These are phyloP conservation scores for Agapornis canus DNA, from an alignment of 2,797 vertebrate genomes.

Conservation along the genomic window DNA sequence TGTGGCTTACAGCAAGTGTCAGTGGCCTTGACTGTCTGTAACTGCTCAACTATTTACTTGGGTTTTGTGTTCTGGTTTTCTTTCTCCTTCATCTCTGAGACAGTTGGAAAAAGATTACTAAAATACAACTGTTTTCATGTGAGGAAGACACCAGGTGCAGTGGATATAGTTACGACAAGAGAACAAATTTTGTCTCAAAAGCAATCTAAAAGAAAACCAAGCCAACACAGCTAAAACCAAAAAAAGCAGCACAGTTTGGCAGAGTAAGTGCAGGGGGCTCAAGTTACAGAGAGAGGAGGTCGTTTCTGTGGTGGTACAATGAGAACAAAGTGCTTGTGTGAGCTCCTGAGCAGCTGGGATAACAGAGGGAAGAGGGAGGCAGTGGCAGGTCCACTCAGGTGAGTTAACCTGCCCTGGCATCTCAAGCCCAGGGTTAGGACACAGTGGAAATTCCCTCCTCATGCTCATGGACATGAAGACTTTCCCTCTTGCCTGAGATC, in stretches of 20 bases:
- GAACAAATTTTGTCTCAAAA: not conserved
- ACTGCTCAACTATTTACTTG: not conserved
- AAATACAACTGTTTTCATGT: not conserved
- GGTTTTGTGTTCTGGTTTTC: not conserved
- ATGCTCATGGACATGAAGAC: not conserved
- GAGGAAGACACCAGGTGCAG: not conserved
- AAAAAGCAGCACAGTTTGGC: not conserved
- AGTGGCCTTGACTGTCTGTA: not conserved
- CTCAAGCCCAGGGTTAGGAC: not conserved
- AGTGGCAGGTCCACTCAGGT: accelerated
- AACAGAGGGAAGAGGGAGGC: not conserved
- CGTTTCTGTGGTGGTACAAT: not conserved
- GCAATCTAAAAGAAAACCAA: not conserved
- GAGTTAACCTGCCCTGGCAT: not conserved
- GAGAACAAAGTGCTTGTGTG: not conserved
- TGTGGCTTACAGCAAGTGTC: not conserved
- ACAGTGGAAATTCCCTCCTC: not conserved
- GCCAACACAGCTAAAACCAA: not conserved
- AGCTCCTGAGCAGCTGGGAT: not conserved
- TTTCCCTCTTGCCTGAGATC: not conserved
- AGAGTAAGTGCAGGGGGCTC: not conserved
- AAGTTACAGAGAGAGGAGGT: not conserved
- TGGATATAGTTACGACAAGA: not conserved
- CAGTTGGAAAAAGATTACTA: not conserved
- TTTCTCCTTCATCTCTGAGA: not conserved